A percentile compares a stretch with the other conserved stretches of the same genome.
These are phyloP conservation scores for Copidosoma floridanum DNA, from an alignment of 1,140 invertebrate genomes.

Conservation along the genomic window DNA sequence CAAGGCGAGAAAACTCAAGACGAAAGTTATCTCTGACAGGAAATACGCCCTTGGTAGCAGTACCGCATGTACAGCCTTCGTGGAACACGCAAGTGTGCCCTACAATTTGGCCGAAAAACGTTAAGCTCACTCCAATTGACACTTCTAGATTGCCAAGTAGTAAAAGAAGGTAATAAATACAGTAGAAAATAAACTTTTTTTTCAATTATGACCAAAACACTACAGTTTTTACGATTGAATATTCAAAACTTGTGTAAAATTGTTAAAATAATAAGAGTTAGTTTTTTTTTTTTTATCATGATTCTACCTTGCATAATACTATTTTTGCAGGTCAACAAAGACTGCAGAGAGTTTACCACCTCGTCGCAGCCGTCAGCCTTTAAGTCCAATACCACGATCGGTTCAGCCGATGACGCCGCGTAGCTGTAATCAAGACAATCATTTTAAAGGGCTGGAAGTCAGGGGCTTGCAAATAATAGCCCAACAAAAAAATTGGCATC, in stretches of 20 bases:
- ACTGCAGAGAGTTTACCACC: conserved; percentile 29
- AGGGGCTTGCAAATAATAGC: conserved; percentile 3
- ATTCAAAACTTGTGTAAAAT: too few relatives aligned
- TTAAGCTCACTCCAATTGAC: conserved; percentile 50
- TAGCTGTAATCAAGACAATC: background rate
- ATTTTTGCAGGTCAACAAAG: conserved; percentile 31
- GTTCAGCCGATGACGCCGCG: conserved; percentile 1
- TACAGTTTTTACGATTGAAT: too few relatives aligned
- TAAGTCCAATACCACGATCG: conserved; percentile 43
- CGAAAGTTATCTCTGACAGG: conserved; percentile 31
- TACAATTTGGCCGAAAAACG: conserved; percentile 46
- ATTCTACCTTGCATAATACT: background rate
- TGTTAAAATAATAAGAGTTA: background rate
- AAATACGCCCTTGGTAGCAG: conserved; percentile 30
- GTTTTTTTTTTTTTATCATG: background rate
- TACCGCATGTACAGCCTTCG: conserved; percentile 37
- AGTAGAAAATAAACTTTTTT: background rate
- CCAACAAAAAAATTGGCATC: background rate
- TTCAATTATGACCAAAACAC: background rate
- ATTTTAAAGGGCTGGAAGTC: background rate
- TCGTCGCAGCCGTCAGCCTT: conserved; percentile 35
- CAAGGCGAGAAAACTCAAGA: conserved; percentile 31
- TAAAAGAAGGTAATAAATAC: conserved; percentile 42
- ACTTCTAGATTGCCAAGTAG: conserved; percentile 42
- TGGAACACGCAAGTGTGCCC: conserved; percentile 44